Evolutionary conservation across 2,113 vertebrate genomes (phyloP), one percentile per base, ranked within the genome.

Genomic region (Oncorhynchus mykiss): DNA sequence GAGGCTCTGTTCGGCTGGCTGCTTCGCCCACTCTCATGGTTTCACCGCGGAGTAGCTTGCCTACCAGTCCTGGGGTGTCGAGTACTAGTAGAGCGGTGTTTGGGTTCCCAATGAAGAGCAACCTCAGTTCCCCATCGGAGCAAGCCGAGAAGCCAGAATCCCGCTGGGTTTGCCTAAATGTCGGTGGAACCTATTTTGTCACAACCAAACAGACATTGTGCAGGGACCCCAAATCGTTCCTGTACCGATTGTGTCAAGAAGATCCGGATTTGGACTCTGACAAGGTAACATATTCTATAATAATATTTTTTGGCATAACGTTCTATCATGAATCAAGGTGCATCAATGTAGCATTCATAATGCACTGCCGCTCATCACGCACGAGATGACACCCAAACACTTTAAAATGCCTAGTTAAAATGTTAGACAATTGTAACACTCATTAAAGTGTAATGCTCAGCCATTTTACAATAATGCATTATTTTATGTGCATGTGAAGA

Each of bases 231-330:
- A 99, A 99, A 76, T 99, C 97, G 0, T 98, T 99, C 89, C 92
- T 99, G 79, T 99, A 95, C 92, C 93, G 97, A 48, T 94, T 99
- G 69, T 99, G 97, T 90, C 97, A 99, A 82, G 97, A 99, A 79
- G 97, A 97, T 79, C 97, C 97, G 25, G 97, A 98, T 91, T 93
- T 99, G 89, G 96, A 98, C 90, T 99, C 97, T 3, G 97, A 99
- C 87, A 99, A 99, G 93, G 97, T 99, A 88, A 92, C 94, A 67
- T 59, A 72, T 8, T 22, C 2, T 34, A 9, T 31, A 3, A 9
- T 31, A 13, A 11, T 62, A 24, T 0, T 60, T 60, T 60, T 20
- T 4, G 6, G 18, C 59, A 11, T 60, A 60, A 60, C 18, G 69
- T 14, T 16, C 27, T 45, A 16, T 18, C 5, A 68, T 68, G 1